A percentile compares a stretch with the other conserved stretches of the same genome.
Conservation (phyloP, 2,888 invertebrate genomes). For the Campoplex capitator region DNA sequence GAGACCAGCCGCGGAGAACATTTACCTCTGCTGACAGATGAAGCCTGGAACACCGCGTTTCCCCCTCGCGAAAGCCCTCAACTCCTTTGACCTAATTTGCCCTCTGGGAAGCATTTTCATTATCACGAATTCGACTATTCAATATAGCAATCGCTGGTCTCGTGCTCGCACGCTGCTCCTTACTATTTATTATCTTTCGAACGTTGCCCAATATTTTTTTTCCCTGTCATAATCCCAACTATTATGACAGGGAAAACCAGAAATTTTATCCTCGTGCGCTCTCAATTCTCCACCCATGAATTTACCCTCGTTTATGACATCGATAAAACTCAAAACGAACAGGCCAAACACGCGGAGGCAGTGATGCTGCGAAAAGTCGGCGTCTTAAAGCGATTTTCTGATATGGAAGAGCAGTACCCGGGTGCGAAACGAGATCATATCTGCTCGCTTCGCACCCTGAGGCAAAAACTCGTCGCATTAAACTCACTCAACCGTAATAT, state of each 20-base stretch:
- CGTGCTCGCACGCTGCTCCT: background rate
- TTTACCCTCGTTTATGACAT: background rate
- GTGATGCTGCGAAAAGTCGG: background rate
- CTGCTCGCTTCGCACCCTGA: background rate
- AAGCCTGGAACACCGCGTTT: slow-evolving; percentile 19
- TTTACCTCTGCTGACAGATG: slow-evolving; percentile 54
- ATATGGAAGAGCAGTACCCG: background rate
- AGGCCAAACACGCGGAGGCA: background rate
- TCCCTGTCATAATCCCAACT: background rate
- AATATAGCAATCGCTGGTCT: background rate
- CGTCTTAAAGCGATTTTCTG: background rate
- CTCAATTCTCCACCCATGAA: background rate
- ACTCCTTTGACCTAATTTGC: slow-evolving; percentile 56
- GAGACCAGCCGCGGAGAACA: slow-evolving; percentile 48
- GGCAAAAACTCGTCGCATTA: slow-evolving; percentile 5
- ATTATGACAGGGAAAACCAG: background rate
- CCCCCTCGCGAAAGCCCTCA: background rate
- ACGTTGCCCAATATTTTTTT: background rate
- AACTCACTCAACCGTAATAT: slow-evolving; percentile 70
- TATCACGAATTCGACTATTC: background rate
- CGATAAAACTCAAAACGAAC: background rate
- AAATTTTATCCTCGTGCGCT: background rate
- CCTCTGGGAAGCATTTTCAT: slow-evolving; percentile 1
- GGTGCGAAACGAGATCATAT: background rate
- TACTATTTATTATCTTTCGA: background rate